phyloP scores from a whole-genome alignment of 1,140 invertebrate genomes.

The Euura saliciscinereae region DNA sequence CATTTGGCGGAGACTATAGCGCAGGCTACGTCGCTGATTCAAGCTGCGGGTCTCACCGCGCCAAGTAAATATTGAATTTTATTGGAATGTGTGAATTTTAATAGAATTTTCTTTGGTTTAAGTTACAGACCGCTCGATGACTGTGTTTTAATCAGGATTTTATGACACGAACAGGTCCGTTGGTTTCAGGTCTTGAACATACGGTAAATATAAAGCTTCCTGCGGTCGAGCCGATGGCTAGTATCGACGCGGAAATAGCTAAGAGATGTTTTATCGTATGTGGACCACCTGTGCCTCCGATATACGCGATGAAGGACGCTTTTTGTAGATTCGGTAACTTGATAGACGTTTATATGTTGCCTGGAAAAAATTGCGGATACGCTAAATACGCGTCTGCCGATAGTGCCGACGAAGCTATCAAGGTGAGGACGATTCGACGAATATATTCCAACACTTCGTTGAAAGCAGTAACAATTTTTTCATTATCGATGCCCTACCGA shows the following conservation, averaged over 20 bases:
- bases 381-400: conserved; percentile 83
- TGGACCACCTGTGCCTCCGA: conserved; percentile 79
- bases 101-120: conserved; percentile 15
- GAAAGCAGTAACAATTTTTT: too few relatives aligned
- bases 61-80: conserved; percentile 52
- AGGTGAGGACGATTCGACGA: conserved; percentile 50
- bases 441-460: neutral
- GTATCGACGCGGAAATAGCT: conserved; percentile 72
- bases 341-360: conserved; percentile 88
- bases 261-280: conserved; percentile 80
- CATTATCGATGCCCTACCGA: neutral
- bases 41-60: conserved; percentile 67
- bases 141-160: neutral
- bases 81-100: conserved; percentile 4
- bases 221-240: conserved; percentile 73
- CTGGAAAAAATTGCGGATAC: conserved; percentile 90
- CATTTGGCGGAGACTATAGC: conserved; percentile 73
- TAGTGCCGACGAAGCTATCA: conserved; percentile 80
- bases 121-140: neutral
- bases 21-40: conserved; percentile 72
- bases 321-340: conserved; percentile 93
- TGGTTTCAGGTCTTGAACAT: conserved; percentile 12
- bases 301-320: conserved; percentile 82
- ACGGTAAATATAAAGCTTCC: conserved; percentile 71
- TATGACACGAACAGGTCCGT: conserved; percentile 8